These are phyloP conservation scores for Orthonychiurus folsomi DNA, from an alignment of 2,888 invertebrate species.

Conservation along the genomic window DNA sequence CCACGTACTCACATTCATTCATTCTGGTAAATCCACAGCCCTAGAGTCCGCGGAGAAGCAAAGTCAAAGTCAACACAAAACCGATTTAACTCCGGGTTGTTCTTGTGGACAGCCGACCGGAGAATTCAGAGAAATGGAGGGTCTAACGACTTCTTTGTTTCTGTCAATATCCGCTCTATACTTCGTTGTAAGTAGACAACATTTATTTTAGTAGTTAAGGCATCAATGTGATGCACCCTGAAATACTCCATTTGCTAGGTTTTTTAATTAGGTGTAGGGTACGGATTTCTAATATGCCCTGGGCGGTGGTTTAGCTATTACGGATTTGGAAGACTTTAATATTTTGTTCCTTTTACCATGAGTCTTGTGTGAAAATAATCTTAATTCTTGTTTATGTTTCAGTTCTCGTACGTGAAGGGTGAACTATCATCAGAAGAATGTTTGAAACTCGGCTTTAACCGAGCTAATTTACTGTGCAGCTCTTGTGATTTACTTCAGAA, in stretches of 20 bases:
- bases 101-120: not conserved
- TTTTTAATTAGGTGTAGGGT: no score
- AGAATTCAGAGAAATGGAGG: slow-evolving; percentile 9
- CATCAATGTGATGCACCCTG: no score
- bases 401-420: slow-evolving; percentile 41
- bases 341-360: no score
- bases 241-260: no score
- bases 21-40: no score
- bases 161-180: slow-evolving; percentile 13
- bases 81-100: not conserved
- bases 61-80: not conserved
- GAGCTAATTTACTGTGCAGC: slow-evolving; percentile 74
- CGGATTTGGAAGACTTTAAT: no score
- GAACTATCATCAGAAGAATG: slow-evolving; percentile 74
- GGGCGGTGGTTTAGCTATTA: no score
- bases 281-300: no score
- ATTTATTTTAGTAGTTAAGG: no score
- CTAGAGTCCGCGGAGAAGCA: no score
- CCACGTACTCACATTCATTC: no score
- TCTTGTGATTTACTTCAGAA: slow-evolving; percentile 76
- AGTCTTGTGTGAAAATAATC: not conserved
- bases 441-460: slow-evolving; percentile 71
- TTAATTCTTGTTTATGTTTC: not conserved
- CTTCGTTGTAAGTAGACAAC: slow-evolving; percentile 1
- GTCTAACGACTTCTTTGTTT: slow-evolving; percentile 12